Base-by-base conservation (phyloP, 23 tunicate species). In the Trididemnum clinides region DNA sequence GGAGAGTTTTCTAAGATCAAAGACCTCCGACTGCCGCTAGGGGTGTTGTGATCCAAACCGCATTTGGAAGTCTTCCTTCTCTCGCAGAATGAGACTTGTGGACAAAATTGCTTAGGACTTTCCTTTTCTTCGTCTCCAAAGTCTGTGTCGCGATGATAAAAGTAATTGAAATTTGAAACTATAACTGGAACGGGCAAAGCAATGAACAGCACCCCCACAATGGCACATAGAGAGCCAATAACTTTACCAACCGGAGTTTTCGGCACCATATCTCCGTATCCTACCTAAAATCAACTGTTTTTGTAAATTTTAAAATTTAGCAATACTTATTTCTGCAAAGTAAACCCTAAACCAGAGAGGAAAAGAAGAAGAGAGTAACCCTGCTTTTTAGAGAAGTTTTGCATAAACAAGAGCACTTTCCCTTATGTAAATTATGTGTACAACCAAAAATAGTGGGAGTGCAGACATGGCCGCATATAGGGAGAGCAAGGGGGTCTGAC, bases 111-210 rank as follows among this genome's bases (percentile, higher is more conserved):
- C 2, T 25, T 18, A 10, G 6, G 35, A 1, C 5, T 10, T 15
- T 50, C 23, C 22, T 78, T n/a, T 4, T 4, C 50, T 31, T 54
- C 28, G 29, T 85, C 94, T 33, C 89, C 94, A 27, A 28, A 22
- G 36, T 89, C 91, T 0, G 90, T 49, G 51, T 94, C 98, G 2
- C 98, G 94, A 38, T 89, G 98, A 59, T 94, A 94, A 51, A 94
- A 94, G 63, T 94, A 94, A 64, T 94, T 94, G 51, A 94, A 94
- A 71, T 94, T 94, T 57, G 98, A 94, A 49, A 94, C 98, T 36
- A 94, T 94, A 26, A 94, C 98, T 26, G 98, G 98, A 32, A 94
- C 98, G 2, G 98, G 98, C 2, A 94, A 73, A 0, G 98, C 98
- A 69, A 94, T 94, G 51, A 92, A 94, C 7, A 94, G 80, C 0